Percentiles rank a stretch among this genome's conserved stretches.
Conservation (phyloP, 64 coral and sea anemone species). For the Cladopsammia gracilis region DNA sequence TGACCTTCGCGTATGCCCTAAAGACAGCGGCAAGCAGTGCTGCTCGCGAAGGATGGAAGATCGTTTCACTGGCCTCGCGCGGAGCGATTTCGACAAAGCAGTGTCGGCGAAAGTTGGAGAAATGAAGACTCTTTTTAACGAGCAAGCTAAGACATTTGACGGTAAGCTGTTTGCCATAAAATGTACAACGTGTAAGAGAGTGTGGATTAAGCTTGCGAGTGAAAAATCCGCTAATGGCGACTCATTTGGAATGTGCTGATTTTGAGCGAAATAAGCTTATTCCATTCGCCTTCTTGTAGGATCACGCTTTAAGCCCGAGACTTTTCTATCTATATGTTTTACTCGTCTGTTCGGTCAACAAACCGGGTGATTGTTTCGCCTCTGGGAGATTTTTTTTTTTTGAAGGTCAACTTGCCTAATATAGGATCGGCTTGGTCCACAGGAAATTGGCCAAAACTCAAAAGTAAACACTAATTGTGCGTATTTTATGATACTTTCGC, state of each 20-base stretch:
- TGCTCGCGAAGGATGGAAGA: constrained; percentile 38
- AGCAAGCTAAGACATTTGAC: constrained; percentile 32
- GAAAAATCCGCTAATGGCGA: constrained; percentile 15
- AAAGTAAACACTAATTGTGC: constrained; percentile 37
- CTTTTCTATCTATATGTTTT: not conserved
- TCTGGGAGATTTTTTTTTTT: not conserved
- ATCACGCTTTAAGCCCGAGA: not conserved
- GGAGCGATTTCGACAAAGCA: constrained; percentile 9
- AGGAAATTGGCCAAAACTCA: constrained; percentile 55
- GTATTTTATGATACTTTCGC: not conserved
- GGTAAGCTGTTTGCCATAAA: constrained; percentile 1
- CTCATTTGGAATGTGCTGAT: not conserved
- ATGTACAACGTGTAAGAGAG: constrained; percentile 43
- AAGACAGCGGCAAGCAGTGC: constrained; percentile 46
- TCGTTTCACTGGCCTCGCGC: not conserved
- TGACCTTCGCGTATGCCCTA: constrained; percentile 37
- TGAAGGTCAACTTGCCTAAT: constrained; percentile 9
- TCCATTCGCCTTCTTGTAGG: not conserved
- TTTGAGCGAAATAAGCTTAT: not conserved
- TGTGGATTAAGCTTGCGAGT: constrained; percentile 12
- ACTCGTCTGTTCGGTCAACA: not conserved
- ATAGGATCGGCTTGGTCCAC: constrained; percentile 31
- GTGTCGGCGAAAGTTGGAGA: constrained; percentile 17
- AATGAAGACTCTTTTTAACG: not conserved
- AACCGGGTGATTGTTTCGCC: not conserved